Evolutionary conservation across 92 coral and sea anemone genomes (phyloP).

Genomic region (Porites cylindrica): DNA sequence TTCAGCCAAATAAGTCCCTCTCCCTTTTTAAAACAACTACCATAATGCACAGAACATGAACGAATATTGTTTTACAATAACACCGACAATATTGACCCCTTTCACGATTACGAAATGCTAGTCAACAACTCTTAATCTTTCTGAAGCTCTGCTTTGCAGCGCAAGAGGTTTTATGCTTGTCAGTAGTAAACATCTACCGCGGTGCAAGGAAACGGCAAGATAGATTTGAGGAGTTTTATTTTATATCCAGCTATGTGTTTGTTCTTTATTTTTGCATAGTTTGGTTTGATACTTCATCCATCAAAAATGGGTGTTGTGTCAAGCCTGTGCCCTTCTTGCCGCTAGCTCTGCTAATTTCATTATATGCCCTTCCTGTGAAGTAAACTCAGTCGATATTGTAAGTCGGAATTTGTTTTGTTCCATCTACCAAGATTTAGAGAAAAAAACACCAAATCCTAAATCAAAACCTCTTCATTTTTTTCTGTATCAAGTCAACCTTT

Average conservation of each 20-base stretch:
- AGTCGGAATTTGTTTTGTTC: not conserved
- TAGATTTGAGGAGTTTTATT: not conserved
- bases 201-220: not conserved
- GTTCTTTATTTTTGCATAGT: slow-evolving; percentile 48
- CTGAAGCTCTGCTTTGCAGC: slow-evolving; percentile 29
- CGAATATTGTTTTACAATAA: not conserved
- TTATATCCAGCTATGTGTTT: slow-evolving; percentile 15
- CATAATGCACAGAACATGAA: slow-evolving; percentile 22
- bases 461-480: not conserved
- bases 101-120: not conserved
- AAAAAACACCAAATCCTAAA: not conserved
- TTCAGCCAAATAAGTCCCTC: not conserved
- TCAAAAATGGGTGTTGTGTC: slow-evolving; percentile 44
- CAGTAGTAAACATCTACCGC: not conserved
- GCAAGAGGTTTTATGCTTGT: not conserved
- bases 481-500: not conserved
- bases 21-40: not conserved
- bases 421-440: not conserved
- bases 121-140: slow-evolving; percentile 27
- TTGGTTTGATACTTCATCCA: slow-evolving; percentile 78
- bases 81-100: not conserved
- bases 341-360: slow-evolving; percentile 27
- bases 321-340: slow-evolving; percentile 29
- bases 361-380: slow-evolving; percentile 12
- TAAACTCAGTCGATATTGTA: not conserved